Evolutionary conservation across 2,113 vertebrate genomes (phyloP).

Genomic region (Fregata magnificens): DNA sequence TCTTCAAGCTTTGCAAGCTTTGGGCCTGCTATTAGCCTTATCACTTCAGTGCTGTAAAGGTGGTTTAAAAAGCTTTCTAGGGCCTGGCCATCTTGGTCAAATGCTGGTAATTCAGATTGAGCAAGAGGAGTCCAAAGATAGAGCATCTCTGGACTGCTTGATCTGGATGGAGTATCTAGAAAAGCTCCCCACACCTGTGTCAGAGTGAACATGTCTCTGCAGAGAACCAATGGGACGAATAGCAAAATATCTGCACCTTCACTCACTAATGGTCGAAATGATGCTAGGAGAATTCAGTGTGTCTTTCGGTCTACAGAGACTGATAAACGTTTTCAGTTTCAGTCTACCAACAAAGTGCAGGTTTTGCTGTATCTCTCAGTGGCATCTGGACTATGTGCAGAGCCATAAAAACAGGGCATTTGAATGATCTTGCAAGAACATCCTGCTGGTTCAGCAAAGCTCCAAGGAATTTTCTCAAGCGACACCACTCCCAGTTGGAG

Average conservation of each 20-base stretch:
- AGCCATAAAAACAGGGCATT: conserved; percentile 37
- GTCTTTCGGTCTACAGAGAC: conserved; percentile 33
- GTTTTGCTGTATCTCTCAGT: conserved; percentile 57
- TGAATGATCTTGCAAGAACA: conserved; percentile 54
- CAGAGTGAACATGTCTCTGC: not conserved
- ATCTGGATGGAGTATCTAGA: not conserved
- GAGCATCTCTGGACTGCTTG: not conserved
- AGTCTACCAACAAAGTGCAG: conserved; percentile 23
- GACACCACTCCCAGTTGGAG: conserved; percentile 12
- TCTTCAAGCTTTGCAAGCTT: not conserved
- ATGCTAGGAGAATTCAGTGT: not conserved
- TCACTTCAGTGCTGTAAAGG: not conserved
- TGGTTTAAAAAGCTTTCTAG: not conserved
- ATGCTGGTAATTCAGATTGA: not conserved
- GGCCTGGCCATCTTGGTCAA: too few species aligned
- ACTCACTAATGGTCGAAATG: not conserved
- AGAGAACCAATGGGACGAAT: not conserved
- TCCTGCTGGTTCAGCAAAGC: conserved; percentile 56
- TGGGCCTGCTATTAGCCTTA: not conserved
- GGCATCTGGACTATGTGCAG: conserved; percentile 54
- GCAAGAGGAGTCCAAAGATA: not conserved
- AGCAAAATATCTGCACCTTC: conserved; percentile 16
- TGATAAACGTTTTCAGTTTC: conserved; percentile 55
- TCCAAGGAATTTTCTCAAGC: conserved; percentile 48
- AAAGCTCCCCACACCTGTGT: not conserved